Base-by-base conservation (phyloP, 2,888 invertebrate genomes). In the Eulithis prunata region DNA sequence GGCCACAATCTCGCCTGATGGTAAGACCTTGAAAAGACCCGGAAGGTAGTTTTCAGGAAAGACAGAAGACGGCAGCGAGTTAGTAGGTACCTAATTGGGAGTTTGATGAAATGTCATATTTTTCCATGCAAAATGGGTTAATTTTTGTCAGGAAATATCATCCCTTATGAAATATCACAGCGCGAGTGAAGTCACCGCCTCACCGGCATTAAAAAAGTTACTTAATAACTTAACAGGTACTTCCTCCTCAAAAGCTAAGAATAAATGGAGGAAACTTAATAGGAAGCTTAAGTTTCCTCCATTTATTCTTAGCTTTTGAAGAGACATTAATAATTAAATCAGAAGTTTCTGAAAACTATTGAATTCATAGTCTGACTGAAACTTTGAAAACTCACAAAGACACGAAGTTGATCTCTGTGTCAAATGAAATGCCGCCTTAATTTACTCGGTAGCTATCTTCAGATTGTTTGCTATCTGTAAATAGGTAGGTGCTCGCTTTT, bases 391-490 rank as follows among this genome's bases (percentile, higher is more conserved):
- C 36, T 57, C 49, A 28, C 56, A 36, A 61, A 66, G 64, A 56
- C 49, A 46, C 3, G 10, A 46, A 65, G 63, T 65, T 64, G 62
- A 59, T 55, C 59, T 64, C 66, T 71, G 54, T 73, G 76, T 77
- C 82, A 77, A 80, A 80, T 80, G 77, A 83, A 83, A 80, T 81
- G 71, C 78, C 70, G 78, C 80, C 81, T 82, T 49, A 78, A 82
- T 82, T 82, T 82, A 76, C 75, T 75, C 71, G 71, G 32, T 32
- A 41, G 8, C 38, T 41, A 41, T 41, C 41, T 41, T 41, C 8
- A 41, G 41, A 41, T 41, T 2, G 10, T 11, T 41, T 41, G 41
- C 41, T 41, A 41, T 41, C 41, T 41, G 41, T 41, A 10, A 10
- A 41, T 11, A 41, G 10, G 71, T 75, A 21, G 21, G 21, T 1